Conservation (phyloP, 2,888 invertebrate genomes). For the Apamea epomidion region DNA sequence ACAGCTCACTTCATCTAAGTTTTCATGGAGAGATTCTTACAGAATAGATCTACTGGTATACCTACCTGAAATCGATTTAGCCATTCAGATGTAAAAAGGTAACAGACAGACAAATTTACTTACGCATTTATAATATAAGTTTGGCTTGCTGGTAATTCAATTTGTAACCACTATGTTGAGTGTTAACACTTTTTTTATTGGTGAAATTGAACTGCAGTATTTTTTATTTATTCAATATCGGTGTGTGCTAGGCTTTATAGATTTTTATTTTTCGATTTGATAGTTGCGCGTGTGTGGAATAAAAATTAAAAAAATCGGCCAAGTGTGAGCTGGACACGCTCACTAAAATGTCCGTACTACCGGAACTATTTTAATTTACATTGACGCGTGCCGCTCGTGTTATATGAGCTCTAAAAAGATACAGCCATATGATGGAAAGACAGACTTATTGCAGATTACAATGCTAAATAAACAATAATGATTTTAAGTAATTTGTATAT, state of each 20-base stretch:
- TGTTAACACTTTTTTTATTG: not conserved
- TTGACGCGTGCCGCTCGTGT: too few species aligned
- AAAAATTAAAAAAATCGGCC: not conserved
- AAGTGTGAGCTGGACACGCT: not conserved
- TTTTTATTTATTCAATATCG: not conserved
- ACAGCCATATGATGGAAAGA: too few species aligned
- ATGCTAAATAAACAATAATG: too few species aligned
- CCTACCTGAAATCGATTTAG: not conserved
- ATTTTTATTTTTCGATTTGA: not conserved
- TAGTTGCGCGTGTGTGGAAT: not conserved
- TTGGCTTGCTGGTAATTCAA: slow-evolving; percentile 11
- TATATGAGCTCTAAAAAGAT: too few species aligned
- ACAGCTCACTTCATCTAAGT: not conserved
- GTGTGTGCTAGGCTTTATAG: not conserved
- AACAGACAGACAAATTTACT: not conserved
- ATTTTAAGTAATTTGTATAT: too few species aligned
- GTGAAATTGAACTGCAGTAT: not conserved
- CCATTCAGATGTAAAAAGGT: not conserved
- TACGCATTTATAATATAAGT: not conserved
- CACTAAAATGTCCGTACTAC: not conserved
- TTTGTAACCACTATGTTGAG: slow-evolving; percentile 10
- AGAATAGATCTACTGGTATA: not conserved
- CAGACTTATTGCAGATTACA: too few species aligned
- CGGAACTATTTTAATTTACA: not conserved
- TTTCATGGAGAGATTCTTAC: not conserved